Conservation (phyloP, 2,113 vertebrate species). For the Symphodus melops region DNA sequence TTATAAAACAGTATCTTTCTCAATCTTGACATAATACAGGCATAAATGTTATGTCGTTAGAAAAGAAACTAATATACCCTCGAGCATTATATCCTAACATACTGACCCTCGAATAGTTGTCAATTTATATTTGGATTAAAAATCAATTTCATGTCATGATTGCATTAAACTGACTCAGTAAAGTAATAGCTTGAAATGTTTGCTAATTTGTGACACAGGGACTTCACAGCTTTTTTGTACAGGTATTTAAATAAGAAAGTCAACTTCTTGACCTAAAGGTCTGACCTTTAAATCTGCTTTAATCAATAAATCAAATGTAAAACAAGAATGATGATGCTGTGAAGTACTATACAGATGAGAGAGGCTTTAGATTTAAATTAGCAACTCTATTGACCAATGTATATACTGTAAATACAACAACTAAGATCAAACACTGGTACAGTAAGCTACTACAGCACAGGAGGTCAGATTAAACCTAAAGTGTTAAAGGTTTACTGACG, state of each 20-base stretch:
- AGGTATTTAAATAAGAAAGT: conserved; percentile 39
- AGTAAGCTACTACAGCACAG: conserved; percentile 11
- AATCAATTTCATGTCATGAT: not conserved
- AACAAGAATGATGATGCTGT: conserved; percentile 62
- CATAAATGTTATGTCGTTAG: conserved; percentile 16
- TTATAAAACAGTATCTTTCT: conserved; percentile 46
- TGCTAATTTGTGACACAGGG: not conserved
- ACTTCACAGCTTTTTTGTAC: conserved; percentile 25
- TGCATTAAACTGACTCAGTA: not conserved
- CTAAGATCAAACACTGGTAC: not conserved
- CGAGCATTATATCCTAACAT: not conserved
- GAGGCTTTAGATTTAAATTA: conserved; percentile 43
- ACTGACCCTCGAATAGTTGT: not conserved
- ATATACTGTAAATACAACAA: not conserved
- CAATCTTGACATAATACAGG: conserved; percentile 54
- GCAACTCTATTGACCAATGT: conserved; percentile 40
- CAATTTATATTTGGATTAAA: not conserved
- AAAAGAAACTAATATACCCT: not conserved
- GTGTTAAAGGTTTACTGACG: conserved; percentile 36
- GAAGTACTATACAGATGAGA: conserved; percentile 23
- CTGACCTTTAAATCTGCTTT: conserved; percentile 51
- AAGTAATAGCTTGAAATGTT: conserved; percentile 1
- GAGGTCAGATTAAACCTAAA: conserved; percentile 28
- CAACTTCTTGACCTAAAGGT: conserved; percentile 50
- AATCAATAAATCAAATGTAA: conserved; percentile 69